phyloP scores from a whole-genome alignment of 2,797 vertebrate genomes.

The Synaphobranchus kaupii region DNA sequence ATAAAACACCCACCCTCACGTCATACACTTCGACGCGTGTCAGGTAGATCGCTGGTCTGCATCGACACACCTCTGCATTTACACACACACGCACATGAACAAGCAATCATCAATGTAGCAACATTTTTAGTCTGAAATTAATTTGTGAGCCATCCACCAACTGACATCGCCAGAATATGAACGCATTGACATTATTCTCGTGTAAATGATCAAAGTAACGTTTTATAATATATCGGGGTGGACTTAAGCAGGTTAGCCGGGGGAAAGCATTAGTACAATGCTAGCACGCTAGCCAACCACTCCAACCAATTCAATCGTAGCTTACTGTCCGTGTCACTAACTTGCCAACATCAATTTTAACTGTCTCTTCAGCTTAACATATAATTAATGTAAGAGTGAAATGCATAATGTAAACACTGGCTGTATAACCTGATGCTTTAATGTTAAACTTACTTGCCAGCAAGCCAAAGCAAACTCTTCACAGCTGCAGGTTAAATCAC shows the following conservation, averaged over 20 bases:
- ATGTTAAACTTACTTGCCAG: background rate
- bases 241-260: background rate
- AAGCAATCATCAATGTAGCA: background rate
- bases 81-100: background rate
- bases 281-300: background rate
- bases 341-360: too few species aligned
- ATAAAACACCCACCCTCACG: too few species aligned
- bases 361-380: too few species aligned
- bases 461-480: background rate
- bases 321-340: too few species aligned
- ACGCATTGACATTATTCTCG: background rate
- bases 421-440: background rate
- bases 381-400: too few species aligned
- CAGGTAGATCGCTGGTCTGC: too few species aligned
- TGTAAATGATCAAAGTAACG: background rate
- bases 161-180: background rate
- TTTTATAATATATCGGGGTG: background rate
- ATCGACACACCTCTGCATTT: too few species aligned
- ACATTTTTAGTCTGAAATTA: background rate
- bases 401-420: too few species aligned
- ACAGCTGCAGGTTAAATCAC: background rate
- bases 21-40: too few species aligned
- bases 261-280: background rate
- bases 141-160: background rate
- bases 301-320: background rate